Conservation (phyloP, 2,888 invertebrate species). For the Acheta domesticus region DNA sequence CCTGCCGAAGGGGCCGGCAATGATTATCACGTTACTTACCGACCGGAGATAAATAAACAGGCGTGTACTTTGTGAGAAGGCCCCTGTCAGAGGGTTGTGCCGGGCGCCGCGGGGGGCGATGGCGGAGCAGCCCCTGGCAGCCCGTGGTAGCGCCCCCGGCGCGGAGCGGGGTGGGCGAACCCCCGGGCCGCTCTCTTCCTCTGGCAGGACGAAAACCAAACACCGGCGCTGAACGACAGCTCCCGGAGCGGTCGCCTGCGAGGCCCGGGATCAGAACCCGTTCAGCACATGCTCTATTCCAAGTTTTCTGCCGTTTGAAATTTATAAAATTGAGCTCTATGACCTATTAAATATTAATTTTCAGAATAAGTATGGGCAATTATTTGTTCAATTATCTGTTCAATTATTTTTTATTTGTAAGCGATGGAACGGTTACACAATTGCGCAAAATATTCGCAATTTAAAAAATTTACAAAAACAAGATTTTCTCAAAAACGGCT, state of each 20-base stretch:
- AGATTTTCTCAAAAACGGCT: no score
- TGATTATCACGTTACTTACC: constrained; percentile 18
- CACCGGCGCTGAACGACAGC: neutral
- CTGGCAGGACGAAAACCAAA: neutral
- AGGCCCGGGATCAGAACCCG: no score
- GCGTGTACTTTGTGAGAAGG: neutral
- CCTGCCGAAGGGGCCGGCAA: constrained; percentile 7
- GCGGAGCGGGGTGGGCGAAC: neutral
- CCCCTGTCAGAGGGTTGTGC: neutral
- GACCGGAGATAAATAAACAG: constrained; percentile 2
- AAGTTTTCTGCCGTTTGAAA: no score
- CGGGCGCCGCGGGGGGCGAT: neutral
- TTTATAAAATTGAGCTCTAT: no score
- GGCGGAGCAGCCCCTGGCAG: neutral
- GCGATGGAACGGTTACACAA: no score
- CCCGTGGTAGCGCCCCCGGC: neutral
- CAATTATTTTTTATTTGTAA: no score
- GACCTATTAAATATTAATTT: no score
- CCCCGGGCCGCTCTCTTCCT: neutral
- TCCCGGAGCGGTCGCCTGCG: neutral
- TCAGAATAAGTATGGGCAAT: no score
- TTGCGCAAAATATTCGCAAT: no score
- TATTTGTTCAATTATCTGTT: no score
- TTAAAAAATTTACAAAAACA: no score
- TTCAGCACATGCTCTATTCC: no score